Conservation (phyloP, 2,888 invertebrate genomes). For the Clivina fossor region DNA sequence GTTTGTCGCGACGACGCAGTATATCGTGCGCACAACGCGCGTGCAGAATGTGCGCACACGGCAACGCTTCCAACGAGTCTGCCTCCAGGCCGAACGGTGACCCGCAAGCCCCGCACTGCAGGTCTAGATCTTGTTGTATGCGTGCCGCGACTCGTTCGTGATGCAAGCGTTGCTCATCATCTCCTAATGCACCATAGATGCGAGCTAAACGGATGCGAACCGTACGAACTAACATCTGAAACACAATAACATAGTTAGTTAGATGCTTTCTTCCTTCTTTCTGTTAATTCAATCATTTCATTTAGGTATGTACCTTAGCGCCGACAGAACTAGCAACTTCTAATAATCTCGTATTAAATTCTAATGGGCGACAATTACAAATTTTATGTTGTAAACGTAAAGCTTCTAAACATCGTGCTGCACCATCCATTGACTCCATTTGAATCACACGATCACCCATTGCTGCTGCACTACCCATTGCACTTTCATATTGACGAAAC, state of each 20-base stretch:
- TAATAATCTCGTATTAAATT: constrained; percentile 79
- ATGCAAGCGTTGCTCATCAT: constrained; percentile 74
- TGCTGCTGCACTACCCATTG: constrained; percentile 77
- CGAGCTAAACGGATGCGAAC: constrained; percentile 76
- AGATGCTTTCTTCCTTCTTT: neutral
- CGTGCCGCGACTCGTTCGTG: constrained; percentile 71
- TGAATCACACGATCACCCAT: constrained; percentile 82
- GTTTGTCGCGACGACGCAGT: constrained; percentile 63
- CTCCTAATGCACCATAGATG: constrained; percentile 80
- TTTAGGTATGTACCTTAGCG: constrained; percentile 65
- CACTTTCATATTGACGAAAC: constrained; percentile 82
- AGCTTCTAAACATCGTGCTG: constrained; percentile 78
- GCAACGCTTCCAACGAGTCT: constrained; percentile 75
- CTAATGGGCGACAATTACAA: constrained; percentile 82
- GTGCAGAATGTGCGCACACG: constrained; percentile 86
- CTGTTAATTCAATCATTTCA: neutral
- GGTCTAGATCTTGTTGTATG: constrained; percentile 69
- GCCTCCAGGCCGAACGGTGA: constrained; percentile 74
- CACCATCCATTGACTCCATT: constrained; percentile 90
- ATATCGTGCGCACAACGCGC: constrained; percentile 75
- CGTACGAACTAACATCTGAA: constrained; percentile 76
- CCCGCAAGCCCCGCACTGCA: constrained; percentile 81
- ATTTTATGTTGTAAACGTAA: constrained; percentile 78
- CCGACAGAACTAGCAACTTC: constrained; percentile 85
- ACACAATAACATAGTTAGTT: constrained; percentile 16